phyloP scores from a whole-genome alignment of 2,113 vertebrate genomes.

The Bufo bufo region DNA sequence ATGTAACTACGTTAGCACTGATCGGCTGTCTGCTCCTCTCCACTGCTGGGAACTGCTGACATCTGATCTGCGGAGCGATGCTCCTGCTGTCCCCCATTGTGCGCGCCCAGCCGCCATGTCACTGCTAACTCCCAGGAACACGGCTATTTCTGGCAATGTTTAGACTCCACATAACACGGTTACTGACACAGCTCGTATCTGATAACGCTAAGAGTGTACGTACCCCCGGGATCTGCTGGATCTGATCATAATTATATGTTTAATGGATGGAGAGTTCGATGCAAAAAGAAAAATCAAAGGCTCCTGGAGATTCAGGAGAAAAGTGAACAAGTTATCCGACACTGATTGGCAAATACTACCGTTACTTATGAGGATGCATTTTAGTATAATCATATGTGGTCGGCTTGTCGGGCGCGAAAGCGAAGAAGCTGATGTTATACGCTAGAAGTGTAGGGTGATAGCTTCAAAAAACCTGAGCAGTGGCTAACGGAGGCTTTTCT shows the following conservation, averaged over 20 bases:
- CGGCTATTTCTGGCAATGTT: slow-evolving; percentile 47
- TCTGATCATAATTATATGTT: slow-evolving; percentile 28
- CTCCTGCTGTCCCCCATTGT: slow-evolving; percentile 27
- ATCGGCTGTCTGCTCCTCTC: slow-evolving; percentile 28
- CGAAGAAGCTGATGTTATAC: too few species aligned
- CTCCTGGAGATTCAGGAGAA: not conserved
- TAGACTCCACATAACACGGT: slow-evolving; percentile 35
- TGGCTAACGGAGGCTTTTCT: too few species aligned
- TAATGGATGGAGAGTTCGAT: slow-evolving; percentile 25
- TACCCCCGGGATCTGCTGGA: not conserved
- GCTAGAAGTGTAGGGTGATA: too few species aligned
- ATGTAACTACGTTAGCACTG: slow-evolving; percentile 38
- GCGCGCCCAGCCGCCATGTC: slow-evolving; percentile 1
- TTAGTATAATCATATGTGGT: too few species aligned
- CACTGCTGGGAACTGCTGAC: slow-evolving; percentile 50
- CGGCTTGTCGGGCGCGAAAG: too few species aligned
- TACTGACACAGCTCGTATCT: slow-evolving; percentile 26
- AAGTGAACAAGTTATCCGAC: not conserved
- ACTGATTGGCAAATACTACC: not conserved
- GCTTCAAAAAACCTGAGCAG: too few species aligned
- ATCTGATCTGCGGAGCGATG: slow-evolving; percentile 36
- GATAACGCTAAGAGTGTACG: slow-evolving; percentile 28
- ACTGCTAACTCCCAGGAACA: slow-evolving; percentile 11
- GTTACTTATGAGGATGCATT: not conserved
- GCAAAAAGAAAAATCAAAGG: not conserved